Conservation (phyloP, 2,888 invertebrate species). For the Myopa tessellatipennis region DNA sequence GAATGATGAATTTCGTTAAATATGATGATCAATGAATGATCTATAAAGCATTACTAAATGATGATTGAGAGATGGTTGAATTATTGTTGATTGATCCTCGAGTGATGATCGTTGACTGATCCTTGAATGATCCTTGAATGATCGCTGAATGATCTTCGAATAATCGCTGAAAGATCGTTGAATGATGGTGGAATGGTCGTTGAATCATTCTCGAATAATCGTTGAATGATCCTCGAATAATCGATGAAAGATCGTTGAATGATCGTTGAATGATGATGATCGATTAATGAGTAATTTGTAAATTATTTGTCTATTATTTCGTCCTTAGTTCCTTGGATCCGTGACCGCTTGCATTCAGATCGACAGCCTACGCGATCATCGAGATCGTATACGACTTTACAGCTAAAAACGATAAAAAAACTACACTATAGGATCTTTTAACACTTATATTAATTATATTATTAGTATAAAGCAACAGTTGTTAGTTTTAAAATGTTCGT, state of each 20-base stretch:
- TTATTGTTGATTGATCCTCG: background rate
- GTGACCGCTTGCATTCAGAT: slow-evolving; percentile 58
- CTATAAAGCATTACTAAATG: too few species aligned
- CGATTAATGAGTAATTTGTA: background rate
- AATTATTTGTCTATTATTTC: slow-evolving; percentile 19
- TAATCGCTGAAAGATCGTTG: too few species aligned
- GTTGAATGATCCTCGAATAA: background rate
- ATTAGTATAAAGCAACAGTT: background rate
- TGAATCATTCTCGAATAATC: background rate
- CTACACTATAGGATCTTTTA: background rate
- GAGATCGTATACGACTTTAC: slow-evolving; percentile 61
- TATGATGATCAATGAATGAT: too few species aligned
- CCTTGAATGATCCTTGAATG: background rate
- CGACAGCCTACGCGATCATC: slow-evolving; percentile 61
- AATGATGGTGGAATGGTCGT: too few species aligned
- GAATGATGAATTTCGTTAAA: background rate
- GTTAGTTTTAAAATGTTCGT: background rate
- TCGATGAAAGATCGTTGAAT: background rate
- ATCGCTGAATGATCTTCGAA: too few species aligned
- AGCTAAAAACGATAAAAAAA: slow-evolving; percentile 48
- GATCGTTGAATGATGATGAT: too few species aligned
- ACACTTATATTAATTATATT: background rate
- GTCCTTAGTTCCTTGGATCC: slow-evolving; percentile 57
- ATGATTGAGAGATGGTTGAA: too few species aligned
- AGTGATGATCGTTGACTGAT: background rate